Base-by-base conservation (phyloP, 2,888 invertebrate genomes). In the Tryphoninae sp. region DNA sequence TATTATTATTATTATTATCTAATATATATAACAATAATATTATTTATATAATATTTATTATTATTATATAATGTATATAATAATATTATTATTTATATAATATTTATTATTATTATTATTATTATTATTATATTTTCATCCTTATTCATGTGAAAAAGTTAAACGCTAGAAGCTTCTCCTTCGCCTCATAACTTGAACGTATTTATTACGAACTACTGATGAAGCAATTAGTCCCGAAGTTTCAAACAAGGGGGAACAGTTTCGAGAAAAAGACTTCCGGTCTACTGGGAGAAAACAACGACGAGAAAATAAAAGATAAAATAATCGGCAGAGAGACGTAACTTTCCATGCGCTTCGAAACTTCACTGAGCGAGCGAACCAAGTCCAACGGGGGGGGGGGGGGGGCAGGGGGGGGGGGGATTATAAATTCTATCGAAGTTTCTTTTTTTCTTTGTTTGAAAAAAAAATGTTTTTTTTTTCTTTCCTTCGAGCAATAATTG, bases 131-230 rank as follows among this genome's bases (percentile, higher is more conserved):
- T 19, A 19, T 19, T 19, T 19, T 19, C 19, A 19, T 19, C 19
- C 19, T 19, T 19, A 19, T 19, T 1, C 1, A 19, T 19, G 19
- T 19, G 19, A 19, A 19, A 19, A 19, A 19, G 19, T 19, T 19
- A 72, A 9, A 45, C 22, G 59, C 7, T 49, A n/a, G 9, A 72
- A 45, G 33, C 45, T 64, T 64, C 45, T 40, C 64, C 58, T 13
- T 19, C 58, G 55, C 13, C 51, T 19, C 22, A n/a, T 26, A 49
- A 61, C 62, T 64, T 40, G n/a, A 40, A 13, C 8, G 23, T 51
- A 73, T 64, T 53, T 62, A 73, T 64, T 73, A 64, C 51, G 53
- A 62, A 62, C 64, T 71, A 16, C 40, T 13, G 53, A 13, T n/a
- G 22, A 23, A 53, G 64, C 40, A 59, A 19, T 51, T 49, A 49